phyloP scores from a whole-genome alignment of 1,140 invertebrate species.

The Idris sp. region DNA sequence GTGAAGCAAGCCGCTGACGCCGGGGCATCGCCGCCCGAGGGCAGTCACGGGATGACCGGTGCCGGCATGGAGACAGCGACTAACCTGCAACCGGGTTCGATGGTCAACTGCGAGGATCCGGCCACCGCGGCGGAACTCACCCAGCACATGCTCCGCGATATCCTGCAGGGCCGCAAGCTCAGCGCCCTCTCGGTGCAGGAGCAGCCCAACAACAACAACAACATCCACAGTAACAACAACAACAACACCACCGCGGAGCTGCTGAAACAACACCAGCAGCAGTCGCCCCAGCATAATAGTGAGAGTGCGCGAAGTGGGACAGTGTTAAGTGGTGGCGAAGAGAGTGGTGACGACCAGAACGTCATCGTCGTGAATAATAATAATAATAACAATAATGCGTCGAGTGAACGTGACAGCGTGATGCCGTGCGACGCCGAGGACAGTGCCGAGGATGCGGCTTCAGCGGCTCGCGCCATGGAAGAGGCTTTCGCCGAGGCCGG shows the following conservation, averaged over 20 bases:
- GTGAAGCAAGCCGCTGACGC: constrained; percentile 85
- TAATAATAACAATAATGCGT: constrained; percentile 66
- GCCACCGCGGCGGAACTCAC: constrained; percentile 82
- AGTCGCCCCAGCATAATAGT: constrained; percentile 71
- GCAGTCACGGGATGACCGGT: constrained; percentile 76
- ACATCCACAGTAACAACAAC: constrained; percentile 79
- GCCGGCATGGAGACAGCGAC: constrained; percentile 74
- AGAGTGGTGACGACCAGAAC: constrained; percentile 76
- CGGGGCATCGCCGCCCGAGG: constrained; percentile 79
- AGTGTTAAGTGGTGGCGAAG: constrained; percentile 76
- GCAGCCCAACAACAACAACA: constrained; percentile 78
- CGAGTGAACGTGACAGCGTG: constrained; percentile 75
- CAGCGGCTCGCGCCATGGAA: constrained; percentile 80
- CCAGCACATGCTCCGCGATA: constrained; percentile 89
- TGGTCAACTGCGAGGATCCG: constrained; percentile 76
- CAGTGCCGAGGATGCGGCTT: constrained; percentile 79
- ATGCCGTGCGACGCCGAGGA: constrained; percentile 83
- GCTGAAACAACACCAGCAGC: constrained; percentile 66
- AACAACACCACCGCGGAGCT: constrained; percentile 75
- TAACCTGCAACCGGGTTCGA: constrained; percentile 78
- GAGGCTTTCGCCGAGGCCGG: constrained; percentile 80
- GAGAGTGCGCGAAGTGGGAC: constrained; percentile 77
- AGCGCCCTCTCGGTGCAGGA: constrained; percentile 72
- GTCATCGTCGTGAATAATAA: constrained; percentile 71
- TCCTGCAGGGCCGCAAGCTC: constrained; percentile 89